Percentiles rank a stretch among this genome's conserved stretches.
These are phyloP conservation scores for Drosophila santomea DNA, from an alignment of 1,140 invertebrate genomes.

Conservation along the genomic window DNA sequence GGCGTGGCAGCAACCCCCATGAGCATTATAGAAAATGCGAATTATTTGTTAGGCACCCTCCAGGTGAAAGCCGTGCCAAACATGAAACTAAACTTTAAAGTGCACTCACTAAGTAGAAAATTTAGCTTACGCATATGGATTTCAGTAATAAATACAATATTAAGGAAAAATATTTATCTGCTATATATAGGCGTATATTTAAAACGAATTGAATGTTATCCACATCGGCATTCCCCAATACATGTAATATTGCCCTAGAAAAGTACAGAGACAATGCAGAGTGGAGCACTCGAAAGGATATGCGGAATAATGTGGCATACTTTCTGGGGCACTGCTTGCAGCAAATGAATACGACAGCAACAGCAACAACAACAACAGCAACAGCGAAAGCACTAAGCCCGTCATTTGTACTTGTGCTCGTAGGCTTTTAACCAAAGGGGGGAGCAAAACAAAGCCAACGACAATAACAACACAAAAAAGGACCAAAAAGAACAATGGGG, in stretches of 20 bases:
- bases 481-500: slow-evolving; percentile 16
- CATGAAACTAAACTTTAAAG: neutral
- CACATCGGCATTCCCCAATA: too few relatives aligned
- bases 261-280: slow-evolving; percentile 30
- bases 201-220: too few relatives aligned
- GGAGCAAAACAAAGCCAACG: slow-evolving; percentile 27
- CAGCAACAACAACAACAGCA: neutral
- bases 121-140: too few relatives aligned
- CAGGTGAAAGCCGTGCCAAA: slow-evolving; percentile 20
- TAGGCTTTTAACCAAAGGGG: slow-evolving; percentile 37
- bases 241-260: neutral
- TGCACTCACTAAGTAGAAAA: neutral
- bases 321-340: slow-evolving; percentile 42
- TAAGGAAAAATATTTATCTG: too few relatives aligned
- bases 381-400: slow-evolving; percentile 16
- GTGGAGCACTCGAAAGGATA: slow-evolving; percentile 40
- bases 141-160: too few relatives aligned
- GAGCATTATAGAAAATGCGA: slow-evolving; percentile 23
- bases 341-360: neutral
- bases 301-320: slow-evolving; percentile 56
- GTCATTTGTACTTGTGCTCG: slow-evolving; percentile 28
- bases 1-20: slow-evolving; percentile 13
- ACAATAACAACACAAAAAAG: slow-evolving; percentile 5
- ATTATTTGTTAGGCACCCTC: slow-evolving; percentile 26
- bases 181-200: too few relatives aligned